Base-by-base conservation (phyloP, 2,797 vertebrate genomes). In the Ammospiza maritima region DNA sequence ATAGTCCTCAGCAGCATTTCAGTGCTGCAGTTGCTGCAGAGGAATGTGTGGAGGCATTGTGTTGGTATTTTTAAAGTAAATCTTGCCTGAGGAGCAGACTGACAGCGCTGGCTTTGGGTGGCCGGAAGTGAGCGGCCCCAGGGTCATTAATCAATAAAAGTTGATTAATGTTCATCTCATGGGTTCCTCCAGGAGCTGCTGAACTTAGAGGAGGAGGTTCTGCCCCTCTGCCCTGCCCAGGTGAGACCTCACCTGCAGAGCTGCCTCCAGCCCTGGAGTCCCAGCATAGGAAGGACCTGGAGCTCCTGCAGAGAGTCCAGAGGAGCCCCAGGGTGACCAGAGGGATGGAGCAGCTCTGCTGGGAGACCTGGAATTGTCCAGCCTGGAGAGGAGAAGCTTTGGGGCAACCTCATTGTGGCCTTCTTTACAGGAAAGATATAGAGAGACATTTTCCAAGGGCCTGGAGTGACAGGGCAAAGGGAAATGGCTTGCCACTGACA, bases 41-140 rank as follows among this genome's bases (percentile, higher is more conserved):
- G 62, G 94, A 94, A 96, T 96, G 94, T 45, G 87, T 64, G 87
- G 51, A 95, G 96, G 96, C 95, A 95, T 95, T 1, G 70, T 95
- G 96, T 90, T 91, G 95, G 96, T 95, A 95, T 96, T 96, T 96
- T 92, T 95, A 95, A 97, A 96, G 89, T 96, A 97, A 97, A 97
- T 93, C 92, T 94, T 93, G 73, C 67, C 15, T 44, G 71, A 88
- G 11, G 73, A 95, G 85, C 93, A 78, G 95, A 15, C 62, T 92
- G 69, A 73, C 92, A 85, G 6, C 1, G 38, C 72, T 60, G 48
- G 60, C 11, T 77, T 89, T 80, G 23, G 57, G 47, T 61, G 9
- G 48, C 74, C n/a, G 58, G 94, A 91, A 95, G 53, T 12, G 26
- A 94, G 72, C 5, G 5, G 75, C 75, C 77, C 69, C 30, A 16